These are phyloP conservation scores for Prietella phreatophila DNA, from an alignment of 2,113 vertebrate genomes.

Conservation along the genomic window DNA sequence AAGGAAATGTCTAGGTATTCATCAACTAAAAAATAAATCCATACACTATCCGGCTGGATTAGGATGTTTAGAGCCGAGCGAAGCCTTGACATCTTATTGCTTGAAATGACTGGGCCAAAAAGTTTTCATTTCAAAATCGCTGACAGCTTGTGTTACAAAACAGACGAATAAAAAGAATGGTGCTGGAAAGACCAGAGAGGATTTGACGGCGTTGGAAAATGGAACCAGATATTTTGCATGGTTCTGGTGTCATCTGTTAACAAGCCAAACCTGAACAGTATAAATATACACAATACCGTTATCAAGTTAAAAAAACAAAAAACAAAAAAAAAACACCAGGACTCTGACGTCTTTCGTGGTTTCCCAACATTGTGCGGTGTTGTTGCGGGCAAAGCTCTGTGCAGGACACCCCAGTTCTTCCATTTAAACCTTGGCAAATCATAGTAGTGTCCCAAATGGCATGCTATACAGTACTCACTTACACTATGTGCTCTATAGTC, in stretches of 20 bases:
- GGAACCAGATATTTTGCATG: background rate
- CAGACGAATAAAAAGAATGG: background rate
- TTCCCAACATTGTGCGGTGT: background rate
- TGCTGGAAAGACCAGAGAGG: background rate
- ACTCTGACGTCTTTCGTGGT: background rate
- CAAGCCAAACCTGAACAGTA: background rate
- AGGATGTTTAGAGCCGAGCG: background rate
- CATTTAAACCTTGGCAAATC: background rate
- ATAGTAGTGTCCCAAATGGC: too few species aligned
- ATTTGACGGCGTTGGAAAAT: background rate
- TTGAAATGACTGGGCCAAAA: background rate
- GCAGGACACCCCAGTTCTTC: too few species aligned
- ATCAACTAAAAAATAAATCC: constrained; percentile 4
- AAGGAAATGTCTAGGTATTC: background rate
- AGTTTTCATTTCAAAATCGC: background rate
- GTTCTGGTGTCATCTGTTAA: background rate
- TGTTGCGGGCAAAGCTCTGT: too few species aligned
- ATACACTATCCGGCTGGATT: background rate
- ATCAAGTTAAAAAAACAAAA: background rate
- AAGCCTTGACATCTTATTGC: background rate
- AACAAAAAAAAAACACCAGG: background rate
- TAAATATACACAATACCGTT: background rate
- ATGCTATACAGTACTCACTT: too few species aligned
- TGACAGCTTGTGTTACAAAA: background rate
- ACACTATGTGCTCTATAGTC: too few species aligned